Percentiles rank a stretch among this genome's conserved stretches.
Conservation (phyloP, 2,888 invertebrate species). For the Dasysyrphus tricinctus region DNA sequence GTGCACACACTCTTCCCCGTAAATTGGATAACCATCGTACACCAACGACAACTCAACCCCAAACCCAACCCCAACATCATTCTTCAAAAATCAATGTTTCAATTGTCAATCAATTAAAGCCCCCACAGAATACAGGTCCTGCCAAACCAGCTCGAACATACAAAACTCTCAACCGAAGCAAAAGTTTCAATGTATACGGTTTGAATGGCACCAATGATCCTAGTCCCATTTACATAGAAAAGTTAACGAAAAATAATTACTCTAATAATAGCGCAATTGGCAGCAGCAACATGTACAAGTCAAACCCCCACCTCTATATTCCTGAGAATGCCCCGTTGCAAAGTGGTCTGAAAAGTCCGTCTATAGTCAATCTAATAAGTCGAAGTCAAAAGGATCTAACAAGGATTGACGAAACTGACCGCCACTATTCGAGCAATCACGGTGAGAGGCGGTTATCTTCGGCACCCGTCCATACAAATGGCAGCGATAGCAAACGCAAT, state of each 20-base stretch:
- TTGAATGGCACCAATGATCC: constrained; percentile 84
- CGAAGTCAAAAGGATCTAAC: constrained; percentile 92
- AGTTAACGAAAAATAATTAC: constrained; percentile 81
- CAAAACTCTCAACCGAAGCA: constrained; percentile 90
- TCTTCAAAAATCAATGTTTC: constrained; percentile 88
- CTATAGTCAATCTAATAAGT: constrained; percentile 93
- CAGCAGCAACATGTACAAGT: constrained; percentile 86
- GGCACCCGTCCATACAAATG: constrained; percentile 48
- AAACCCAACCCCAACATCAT: constrained; percentile 79
- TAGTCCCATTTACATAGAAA: constrained; percentile 83
- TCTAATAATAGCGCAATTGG: constrained; percentile 78
- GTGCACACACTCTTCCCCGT: constrained; percentile 91
- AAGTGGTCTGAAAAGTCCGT: constrained; percentile 89
- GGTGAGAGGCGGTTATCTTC: constrained; percentile 73
- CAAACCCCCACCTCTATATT: constrained; percentile 91
- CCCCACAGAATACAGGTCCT: constrained; percentile 85
- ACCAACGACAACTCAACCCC: constrained; percentile 66
- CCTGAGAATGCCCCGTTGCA: constrained; percentile 82
- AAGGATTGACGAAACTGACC: constrained; percentile 84
- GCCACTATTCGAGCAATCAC: constrained; percentile 77
- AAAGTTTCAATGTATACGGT: constrained; percentile 93
- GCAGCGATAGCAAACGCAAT: constrained; percentile 85
- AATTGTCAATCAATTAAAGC: constrained; percentile 85
- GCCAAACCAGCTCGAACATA: constrained; percentile 92
- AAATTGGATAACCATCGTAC: constrained; percentile 83